Evolutionary conservation across 2,888 invertebrate genomes (phyloP), one percentile per base, ranked within the genome.

Genomic region (Erynnis tages): DNA sequence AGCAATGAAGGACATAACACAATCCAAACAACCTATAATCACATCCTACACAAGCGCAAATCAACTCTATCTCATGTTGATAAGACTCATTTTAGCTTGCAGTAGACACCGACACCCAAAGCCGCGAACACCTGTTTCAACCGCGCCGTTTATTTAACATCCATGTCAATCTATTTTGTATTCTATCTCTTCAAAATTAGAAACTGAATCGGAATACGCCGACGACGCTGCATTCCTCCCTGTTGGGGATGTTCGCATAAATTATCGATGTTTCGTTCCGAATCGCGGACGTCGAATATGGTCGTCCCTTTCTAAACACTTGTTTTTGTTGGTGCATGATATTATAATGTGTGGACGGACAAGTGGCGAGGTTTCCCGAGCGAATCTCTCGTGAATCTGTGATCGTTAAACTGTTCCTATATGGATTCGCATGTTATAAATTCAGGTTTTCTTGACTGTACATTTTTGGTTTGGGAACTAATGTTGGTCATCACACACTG

Each of bases 201-300:
- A 67, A 52, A 23, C 58, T 56, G 2, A 8, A 34, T 41, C 16
- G 10, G 41, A 49, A 27, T 32, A 34, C 10, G 16, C 11, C 8
- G 10, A 13, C 17, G 10, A 56, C 62, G 65, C 71, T 79, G 81
- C 86, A 87, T 86, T 86, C 86, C 79, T 76, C 82, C 76, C 77
- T 73, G 70, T 76, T 85, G 84, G 87, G 86, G 88, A 85, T 87
- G 88, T 79, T 80, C 83, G 85, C 86, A 87, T 88, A 88, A 86
- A 85, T 88, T 88, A 88, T 87, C 84, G 87, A 87, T 83, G 81
- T 85, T 82, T 79, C 83, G 73, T 79, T 83, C 75, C 67, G 73
- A 73, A 69, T 62, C 70, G 71, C 55, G 71, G 70, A 69, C 65
- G 61, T 62, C 66, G 67, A 65, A 77, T 82, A 79, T 65, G 73